Evolutionary conservation across 2,113 vertebrate species (phyloP), one percentile per base, ranked within the genome.

Genomic region (Trichechus manatus): DNA sequence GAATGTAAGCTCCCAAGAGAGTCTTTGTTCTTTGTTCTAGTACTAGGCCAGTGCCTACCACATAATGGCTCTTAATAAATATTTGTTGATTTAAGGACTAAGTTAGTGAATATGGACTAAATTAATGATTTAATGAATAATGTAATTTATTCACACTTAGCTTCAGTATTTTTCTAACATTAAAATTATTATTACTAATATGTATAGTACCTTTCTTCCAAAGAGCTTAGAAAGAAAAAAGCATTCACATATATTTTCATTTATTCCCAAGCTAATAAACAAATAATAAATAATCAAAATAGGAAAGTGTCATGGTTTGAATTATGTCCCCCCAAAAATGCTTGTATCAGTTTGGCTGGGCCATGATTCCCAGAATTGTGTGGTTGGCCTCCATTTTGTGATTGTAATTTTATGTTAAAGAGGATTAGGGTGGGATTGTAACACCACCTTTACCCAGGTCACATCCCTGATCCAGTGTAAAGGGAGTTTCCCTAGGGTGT

Each of bases 161-260:
- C n/a, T 64, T 50, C 50, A 85, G 53, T 84, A 10, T 77, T 92
- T 83, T 96, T 63, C 44, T 86, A 89, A 85, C 78, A 81, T 36
- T 39, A 84, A 74, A 39, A 64, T 42, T 87, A 66, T 84, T 94
- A 33, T 75, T 64, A 6, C 50, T 56, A n/a, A 10, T 94, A 95
- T 81, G n/a, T 68, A 13, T 78, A 61, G 9, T 83, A 5, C 44
- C 68, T 94, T 78, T 86, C 44, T 66, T 86, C 22, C 59, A 84
- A 75, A 75, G 36, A 75, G 66, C 66, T 68, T 9, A 42, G 27
- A 63, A 25, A 63, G 36, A 84, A 70, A 44, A 70, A 19, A 47
- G 15, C 17, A 4, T 88, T 68, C 50, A 22, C 22, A 6, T 75
- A 77, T 1, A 36, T 82, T 82, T 88, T 94, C 5, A 14, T 74